These are phyloP conservation scores for Eulemur macaco DNA, from an alignment of 2,113 vertebrate species.

Conservation along the genomic window DNA sequence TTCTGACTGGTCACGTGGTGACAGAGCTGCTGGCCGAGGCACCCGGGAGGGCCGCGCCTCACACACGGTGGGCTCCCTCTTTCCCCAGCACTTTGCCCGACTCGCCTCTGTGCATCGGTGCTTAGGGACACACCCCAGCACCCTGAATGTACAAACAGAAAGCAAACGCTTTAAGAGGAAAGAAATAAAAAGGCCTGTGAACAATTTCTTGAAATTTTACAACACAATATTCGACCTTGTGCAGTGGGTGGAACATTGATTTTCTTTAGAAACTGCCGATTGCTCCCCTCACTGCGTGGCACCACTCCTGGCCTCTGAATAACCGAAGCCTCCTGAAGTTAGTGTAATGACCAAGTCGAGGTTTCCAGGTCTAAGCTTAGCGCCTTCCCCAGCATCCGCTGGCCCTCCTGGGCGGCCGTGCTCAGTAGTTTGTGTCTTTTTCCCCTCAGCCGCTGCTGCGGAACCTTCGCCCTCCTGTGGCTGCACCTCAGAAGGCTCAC, in stretches of 20 bases:
- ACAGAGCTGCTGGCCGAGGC: too few species aligned
- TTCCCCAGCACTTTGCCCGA: not conserved
- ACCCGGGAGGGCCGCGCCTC: not conserved
- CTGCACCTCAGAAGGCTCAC: rapidly evolving
- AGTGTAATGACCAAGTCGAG: rapidly evolving
- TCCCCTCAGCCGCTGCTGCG: rapidly evolving
- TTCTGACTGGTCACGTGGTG: too few species aligned
- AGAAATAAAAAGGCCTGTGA: not conserved
- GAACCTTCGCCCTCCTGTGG: rapidly evolving
- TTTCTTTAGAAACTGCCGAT: not conserved
- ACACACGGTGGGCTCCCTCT: rapidly evolving
- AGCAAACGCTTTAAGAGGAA: not conserved
- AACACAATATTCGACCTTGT: too few species aligned
- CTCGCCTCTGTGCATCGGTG: rapidly evolving
- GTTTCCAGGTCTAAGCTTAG: rapidly evolving
- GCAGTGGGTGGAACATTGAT: too few species aligned
- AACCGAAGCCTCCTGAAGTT: too few species aligned
- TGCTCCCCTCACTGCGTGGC: not conserved
- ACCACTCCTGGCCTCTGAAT: rapidly evolving
- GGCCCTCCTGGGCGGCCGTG: rapidly evolving
- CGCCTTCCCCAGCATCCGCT: rapidly evolving
- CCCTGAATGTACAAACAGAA: not conserved
- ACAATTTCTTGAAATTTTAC: not conserved
- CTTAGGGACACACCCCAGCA: rapidly evolving
- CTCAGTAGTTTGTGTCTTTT: rapidly evolving